Evolutionary conservation across 2,797 vertebrate species (phyloP).

Genomic region (Hapalemur alaotrensis): DNA sequence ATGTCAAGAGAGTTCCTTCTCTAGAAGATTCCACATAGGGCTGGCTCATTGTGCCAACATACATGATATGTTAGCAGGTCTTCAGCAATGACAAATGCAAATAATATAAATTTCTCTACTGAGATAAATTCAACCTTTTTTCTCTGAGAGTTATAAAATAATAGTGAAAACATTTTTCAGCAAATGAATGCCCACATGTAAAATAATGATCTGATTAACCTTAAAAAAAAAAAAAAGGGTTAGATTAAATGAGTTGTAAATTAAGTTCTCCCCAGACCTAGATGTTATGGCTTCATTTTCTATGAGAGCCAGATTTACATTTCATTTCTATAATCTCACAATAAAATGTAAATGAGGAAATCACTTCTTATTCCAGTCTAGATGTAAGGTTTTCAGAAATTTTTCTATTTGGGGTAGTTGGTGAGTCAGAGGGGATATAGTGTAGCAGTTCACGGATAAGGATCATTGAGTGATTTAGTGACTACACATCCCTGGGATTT

Average conservation of each 20-base stretch:
- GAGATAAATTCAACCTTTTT: background rate
- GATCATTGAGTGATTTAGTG: background rate
- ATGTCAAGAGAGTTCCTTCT: background rate
- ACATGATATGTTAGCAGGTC: background rate
- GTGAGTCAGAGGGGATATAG: rapidly evolving
- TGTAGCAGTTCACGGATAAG: rapidly evolving
- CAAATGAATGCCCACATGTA: background rate
- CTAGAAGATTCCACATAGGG: background rate
- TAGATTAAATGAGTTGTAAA: background rate
- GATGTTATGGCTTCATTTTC: background rate
- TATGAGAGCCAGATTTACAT: background rate
- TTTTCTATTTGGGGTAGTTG: background rate
- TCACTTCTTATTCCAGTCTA: background rate
- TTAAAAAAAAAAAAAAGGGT: background rate
- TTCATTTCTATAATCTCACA: background rate
- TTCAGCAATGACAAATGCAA: background rate
- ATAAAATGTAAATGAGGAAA: background rate
- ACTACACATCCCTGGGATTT: background rate
- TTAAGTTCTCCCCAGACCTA: background rate
- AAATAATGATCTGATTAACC: background rate
- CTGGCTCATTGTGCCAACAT: background rate
- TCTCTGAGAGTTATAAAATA: background rate
- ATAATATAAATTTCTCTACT: background rate
- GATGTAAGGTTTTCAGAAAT: background rate
- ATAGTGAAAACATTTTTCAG: background rate